phyloP scores from a whole-genome alignment of 2,888 invertebrate genomes.

The Drosophila fulvimacula region DNA sequence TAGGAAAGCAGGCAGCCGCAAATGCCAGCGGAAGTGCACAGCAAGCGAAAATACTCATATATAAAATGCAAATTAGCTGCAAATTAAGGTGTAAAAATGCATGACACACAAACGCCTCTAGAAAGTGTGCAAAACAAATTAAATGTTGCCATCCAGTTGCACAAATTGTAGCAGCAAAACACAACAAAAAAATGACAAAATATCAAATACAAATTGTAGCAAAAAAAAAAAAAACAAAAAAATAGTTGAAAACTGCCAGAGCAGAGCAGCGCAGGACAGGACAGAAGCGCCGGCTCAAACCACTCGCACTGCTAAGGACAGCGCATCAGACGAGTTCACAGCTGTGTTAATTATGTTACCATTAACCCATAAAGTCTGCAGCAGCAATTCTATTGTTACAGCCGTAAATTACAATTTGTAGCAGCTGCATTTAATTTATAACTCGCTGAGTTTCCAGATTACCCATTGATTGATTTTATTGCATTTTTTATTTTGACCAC shows the following conservation, averaged over 20 bases:
- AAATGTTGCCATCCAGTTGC: constrained; percentile 60
- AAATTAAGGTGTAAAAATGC: constrained; percentile 78
- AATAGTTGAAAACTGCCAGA: constrained; percentile 2
- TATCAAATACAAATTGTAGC: constrained; percentile 22
- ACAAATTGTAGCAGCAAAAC: constrained; percentile 41
- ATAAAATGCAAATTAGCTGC: constrained; percentile 74
- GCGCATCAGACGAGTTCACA: background rate
- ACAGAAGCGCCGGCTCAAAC: too few relatives aligned
- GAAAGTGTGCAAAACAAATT: constrained; percentile 70
- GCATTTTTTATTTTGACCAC: constrained; percentile 54
- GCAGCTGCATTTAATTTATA: constrained; percentile 76
- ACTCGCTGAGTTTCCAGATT: constrained; percentile 63
- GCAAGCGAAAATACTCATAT: constrained; percentile 51
- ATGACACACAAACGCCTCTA: constrained; percentile 72
- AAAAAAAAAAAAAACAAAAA: background rate
- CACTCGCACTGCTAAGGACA: background rate
- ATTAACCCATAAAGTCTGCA: background rate
- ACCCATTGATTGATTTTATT: constrained; percentile 58
- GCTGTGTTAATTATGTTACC: constrained; percentile 7
- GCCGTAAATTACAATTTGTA: constrained; percentile 67
- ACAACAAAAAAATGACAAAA: constrained; percentile 15
- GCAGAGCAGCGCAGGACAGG: too few relatives aligned
- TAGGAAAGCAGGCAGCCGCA: constrained; percentile 3
- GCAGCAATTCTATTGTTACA: constrained; percentile 2
- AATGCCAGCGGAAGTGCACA: constrained; percentile 54